Percentiles rank a stretch among this genome's conserved stretches.
phyloP scores from a whole-genome alignment of 2,888 invertebrate species.

The Cybosia mesomella region DNA sequence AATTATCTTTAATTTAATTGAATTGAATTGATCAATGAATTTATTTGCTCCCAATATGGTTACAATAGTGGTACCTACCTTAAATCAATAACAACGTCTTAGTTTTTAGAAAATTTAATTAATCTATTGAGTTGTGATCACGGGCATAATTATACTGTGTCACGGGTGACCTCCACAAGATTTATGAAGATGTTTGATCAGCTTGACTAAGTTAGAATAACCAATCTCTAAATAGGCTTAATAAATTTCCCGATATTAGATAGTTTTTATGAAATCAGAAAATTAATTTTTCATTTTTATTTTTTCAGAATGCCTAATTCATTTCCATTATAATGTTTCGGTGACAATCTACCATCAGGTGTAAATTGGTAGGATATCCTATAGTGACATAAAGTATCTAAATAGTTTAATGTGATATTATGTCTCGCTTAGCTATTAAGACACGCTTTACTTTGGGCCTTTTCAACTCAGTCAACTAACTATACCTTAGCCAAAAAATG shows the following conservation, averaged over 20 bases:
- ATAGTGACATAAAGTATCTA: too few relatives aligned
- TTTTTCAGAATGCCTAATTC: not conserved
- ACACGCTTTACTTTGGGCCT: too few relatives aligned
- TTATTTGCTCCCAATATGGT: not conserved
- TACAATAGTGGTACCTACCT: too few relatives aligned
- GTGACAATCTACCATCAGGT: too few relatives aligned
- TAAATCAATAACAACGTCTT: not conserved
- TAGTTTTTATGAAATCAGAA: not conserved
- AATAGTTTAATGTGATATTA: too few relatives aligned
- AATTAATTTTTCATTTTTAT: not conserved
- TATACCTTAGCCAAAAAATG: too few relatives aligned
- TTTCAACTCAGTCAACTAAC: too few relatives aligned
- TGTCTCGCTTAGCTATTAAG: too few relatives aligned
- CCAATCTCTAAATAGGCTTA: not conserved
- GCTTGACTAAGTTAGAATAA: not conserved
- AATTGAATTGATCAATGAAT: not conserved
- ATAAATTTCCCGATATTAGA: not conserved
- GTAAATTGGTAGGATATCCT: too few relatives aligned
- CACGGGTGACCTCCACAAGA: not conserved
- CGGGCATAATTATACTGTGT: not conserved
- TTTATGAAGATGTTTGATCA: not conserved
- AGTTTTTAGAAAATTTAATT: not conserved
- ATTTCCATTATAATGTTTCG: too few relatives aligned
- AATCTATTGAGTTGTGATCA: not conserved
- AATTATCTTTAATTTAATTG: too few relatives aligned